Percentiles rank a stretch among this genome's conserved stretches.
These are phyloP conservation scores for Cistogaster globosa DNA, from an alignment of 2,888 invertebrate genomes.

Conservation along the genomic window DNA sequence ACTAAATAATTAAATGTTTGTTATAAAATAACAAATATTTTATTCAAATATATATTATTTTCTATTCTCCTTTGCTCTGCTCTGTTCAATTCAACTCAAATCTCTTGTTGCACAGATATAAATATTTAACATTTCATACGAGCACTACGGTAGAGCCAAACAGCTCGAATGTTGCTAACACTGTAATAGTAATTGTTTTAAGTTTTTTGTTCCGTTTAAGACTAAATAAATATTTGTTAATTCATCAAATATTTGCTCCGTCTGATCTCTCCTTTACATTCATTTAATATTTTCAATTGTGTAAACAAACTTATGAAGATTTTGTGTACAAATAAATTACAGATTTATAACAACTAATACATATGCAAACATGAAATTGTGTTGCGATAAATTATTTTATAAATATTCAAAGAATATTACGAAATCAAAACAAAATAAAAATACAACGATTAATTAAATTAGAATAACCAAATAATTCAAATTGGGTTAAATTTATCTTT, in stretches of 20 bases:
- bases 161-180: no score
- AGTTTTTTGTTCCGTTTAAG: no score
- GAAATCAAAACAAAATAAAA: background rate
- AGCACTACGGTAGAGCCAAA: background rate
- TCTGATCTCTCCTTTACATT: background rate
- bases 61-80: background rate
- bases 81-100: background rate
- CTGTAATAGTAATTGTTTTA: no score
- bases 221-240: no score
- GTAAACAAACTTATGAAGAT: background rate
- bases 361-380: no score
- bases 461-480: background rate
- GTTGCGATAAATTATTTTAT: no score
- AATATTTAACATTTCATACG: slow-evolving; percentile 7
- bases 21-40: slow-evolving; percentile 5
- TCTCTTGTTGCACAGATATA: background rate
- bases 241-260: no score
- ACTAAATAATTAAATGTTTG: slow-evolving; percentile 20
- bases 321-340: background rate
- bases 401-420: no score
- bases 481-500: background rate
- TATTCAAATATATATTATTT: slow-evolving; percentile 6
- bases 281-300: background rate
- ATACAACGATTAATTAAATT: slow-evolving; percentile 13
- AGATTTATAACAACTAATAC: slow-evolving; percentile 1